phyloP scores from a whole-genome alignment of 1,140 invertebrate genomes.

The Lutraria rhynchaena region DNA sequence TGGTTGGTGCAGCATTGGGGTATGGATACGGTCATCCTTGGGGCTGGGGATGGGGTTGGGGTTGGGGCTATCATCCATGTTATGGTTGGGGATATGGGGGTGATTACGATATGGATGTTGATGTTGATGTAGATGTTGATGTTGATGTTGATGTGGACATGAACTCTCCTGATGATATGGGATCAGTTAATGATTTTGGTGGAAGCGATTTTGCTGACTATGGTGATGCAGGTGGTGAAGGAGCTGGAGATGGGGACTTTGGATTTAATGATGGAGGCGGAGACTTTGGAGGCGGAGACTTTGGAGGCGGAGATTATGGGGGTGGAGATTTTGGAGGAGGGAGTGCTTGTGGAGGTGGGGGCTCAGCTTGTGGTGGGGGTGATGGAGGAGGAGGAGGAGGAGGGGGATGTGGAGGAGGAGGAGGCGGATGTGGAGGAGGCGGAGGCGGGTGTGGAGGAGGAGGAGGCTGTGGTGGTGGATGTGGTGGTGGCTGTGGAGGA shows the following conservation, averaged over 20 bases:
- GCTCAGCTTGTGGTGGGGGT: background rate
- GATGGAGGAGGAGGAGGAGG: background rate
- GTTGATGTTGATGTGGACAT: background rate
- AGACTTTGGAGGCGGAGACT: background rate
- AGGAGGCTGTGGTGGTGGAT: background rate
- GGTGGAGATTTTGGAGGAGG: background rate
- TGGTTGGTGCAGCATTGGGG: constrained; percentile 40
- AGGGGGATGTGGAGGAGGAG: background rate
- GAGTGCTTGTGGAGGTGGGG: background rate
- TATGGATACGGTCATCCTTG: constrained; percentile 46
- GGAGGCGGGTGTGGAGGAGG: background rate
- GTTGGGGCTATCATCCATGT: background rate
- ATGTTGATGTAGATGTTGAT: background rate
- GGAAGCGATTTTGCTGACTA: background rate
- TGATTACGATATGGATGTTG: constrained; percentile 5
- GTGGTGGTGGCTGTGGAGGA: background rate
- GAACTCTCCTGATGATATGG: background rate
- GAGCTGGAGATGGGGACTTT: background rate
- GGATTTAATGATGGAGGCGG: background rate
- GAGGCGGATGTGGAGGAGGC: background rate
- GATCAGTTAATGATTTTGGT: background rate
- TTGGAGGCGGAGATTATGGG: background rate
- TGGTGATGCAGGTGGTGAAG: background rate
- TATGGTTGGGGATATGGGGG: background rate
- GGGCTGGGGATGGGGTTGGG: constrained; percentile 1